A percentile compares a stretch with the other conserved stretches of the same genome.
Evolutionary conservation across 2,113 vertebrate genomes (phyloP).

Genomic region (Opisthocomus hoazin): DNA sequence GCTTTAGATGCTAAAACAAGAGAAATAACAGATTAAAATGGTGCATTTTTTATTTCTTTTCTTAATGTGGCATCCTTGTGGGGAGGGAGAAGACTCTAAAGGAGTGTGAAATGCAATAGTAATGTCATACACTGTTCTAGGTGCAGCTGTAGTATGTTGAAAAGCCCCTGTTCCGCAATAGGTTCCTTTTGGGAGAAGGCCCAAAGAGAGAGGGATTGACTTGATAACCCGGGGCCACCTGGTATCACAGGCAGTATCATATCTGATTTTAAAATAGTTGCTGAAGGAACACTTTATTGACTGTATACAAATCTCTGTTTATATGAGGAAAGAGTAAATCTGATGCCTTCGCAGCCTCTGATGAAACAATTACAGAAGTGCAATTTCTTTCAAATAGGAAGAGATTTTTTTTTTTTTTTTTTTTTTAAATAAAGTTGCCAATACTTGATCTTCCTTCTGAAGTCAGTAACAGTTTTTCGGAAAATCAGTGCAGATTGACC

Average conservation of each 20-base stretch:
- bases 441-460: neutral
- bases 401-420: neutral
- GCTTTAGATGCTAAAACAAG: neutral
- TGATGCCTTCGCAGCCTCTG: neutral
- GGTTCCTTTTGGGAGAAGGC: neutral
- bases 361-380: neutral
- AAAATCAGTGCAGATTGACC: neutral
- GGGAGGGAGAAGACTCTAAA: neutral
- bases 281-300: neutral
- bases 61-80: neutral
- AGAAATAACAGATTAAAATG: neutral
- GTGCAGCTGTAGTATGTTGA: neutral
- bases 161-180: neutral
- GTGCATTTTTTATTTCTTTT: neutral
- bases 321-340: neutral
- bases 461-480: neutral
- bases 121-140: neutral
- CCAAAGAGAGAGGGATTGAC: neutral
- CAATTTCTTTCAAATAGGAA: neutral
- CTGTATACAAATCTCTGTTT: neutral
- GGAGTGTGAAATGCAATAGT: neutral
- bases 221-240: neutral
- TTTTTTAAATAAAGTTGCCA: neutral
- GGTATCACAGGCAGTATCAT: neutral
- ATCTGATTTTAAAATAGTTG: neutral